Conservation (phyloP, 2,888 invertebrate genomes). For the Arenicola marina region DNA sequence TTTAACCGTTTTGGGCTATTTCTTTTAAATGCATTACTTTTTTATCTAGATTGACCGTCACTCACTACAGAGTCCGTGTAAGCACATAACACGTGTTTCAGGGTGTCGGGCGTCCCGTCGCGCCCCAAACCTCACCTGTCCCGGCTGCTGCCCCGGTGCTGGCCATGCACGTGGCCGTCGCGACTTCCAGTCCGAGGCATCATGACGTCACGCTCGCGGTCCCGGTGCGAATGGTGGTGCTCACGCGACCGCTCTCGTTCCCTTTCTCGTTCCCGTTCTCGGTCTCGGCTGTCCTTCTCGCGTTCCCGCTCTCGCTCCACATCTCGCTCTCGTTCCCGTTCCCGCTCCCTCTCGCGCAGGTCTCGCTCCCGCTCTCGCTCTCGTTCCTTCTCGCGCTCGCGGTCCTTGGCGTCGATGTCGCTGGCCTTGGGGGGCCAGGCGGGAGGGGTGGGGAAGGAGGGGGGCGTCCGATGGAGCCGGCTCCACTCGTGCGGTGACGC, state of each 20-base stretch:
- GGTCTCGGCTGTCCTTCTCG: not conserved
- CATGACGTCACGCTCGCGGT: constrained; percentile 8
- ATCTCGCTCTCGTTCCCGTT: constrained; percentile 13
- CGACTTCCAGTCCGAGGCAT: too few species aligned
- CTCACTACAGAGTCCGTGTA: too few species aligned
- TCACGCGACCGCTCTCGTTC: constrained; percentile 3
- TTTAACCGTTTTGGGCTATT: too few species aligned
- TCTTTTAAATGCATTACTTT: too few species aligned
- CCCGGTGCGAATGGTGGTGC: constrained; percentile 5
- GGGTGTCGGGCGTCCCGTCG: too few species aligned
- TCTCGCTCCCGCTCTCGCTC: constrained; percentile 29
- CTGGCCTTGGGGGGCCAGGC: constrained; percentile 35
- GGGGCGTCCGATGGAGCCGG: constrained; percentile 50
- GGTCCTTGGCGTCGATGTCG: constrained; percentile 15
- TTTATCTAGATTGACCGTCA: too few species aligned
- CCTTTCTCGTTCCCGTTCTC: not conserved
- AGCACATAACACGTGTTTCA: too few species aligned
- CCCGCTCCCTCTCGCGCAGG: constrained; percentile 17
- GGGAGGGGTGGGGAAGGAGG: constrained; percentile 49
- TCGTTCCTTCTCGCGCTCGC: constrained; percentile 29
- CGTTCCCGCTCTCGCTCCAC: constrained; percentile 10
- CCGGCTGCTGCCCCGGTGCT: too few species aligned
- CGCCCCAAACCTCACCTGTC: too few species aligned
- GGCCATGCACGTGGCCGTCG: too few species aligned
- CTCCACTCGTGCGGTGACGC: constrained; percentile 52